phyloP scores from a whole-genome alignment of 2,797 vertebrate genomes.

The Stomatorhinus walkeri region DNA sequence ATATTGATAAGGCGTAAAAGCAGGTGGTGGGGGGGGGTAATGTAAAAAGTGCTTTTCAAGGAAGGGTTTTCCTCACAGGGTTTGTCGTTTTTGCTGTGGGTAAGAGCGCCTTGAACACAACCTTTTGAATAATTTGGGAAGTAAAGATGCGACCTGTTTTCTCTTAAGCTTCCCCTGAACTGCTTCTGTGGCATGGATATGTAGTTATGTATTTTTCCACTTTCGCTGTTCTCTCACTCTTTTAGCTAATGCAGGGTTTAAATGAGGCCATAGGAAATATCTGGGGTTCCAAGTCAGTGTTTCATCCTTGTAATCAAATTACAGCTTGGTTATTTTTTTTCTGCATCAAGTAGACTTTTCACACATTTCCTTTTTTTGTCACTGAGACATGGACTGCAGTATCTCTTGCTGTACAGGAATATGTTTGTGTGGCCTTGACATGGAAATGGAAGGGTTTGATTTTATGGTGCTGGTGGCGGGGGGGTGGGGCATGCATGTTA shows the following conservation, averaged over 20 bases:
- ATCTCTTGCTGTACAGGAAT: not conserved
- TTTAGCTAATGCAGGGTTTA: not conserved
- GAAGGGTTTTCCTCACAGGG: not conserved
- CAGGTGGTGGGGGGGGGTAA: not conserved
- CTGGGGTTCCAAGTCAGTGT: not conserved
- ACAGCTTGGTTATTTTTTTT: not conserved
- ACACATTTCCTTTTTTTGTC: not conserved
- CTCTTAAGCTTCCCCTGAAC: not conserved
- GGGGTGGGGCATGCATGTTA: not conserved
- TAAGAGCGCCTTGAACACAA: not conserved
- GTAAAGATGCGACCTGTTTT: not conserved
- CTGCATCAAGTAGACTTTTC: not conserved
- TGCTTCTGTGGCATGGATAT: not conserved
- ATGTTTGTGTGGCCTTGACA: not conserved
- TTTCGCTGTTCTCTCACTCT: not conserved
- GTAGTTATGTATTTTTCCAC: constrained; percentile 1
- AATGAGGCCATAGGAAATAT: constrained; percentile 3
- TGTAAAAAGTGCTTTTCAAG: not conserved
- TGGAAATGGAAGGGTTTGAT: not conserved
- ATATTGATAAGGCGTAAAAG: not conserved
- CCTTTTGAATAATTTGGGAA: not conserved
- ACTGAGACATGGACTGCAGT: not conserved
- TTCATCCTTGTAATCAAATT: constrained; percentile 6
- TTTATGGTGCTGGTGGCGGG: not conserved
- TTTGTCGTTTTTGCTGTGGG: not conserved